These are phyloP conservation scores for Apis florea DNA, from an alignment of 1,140 invertebrate species.

Conservation along the genomic window DNA sequence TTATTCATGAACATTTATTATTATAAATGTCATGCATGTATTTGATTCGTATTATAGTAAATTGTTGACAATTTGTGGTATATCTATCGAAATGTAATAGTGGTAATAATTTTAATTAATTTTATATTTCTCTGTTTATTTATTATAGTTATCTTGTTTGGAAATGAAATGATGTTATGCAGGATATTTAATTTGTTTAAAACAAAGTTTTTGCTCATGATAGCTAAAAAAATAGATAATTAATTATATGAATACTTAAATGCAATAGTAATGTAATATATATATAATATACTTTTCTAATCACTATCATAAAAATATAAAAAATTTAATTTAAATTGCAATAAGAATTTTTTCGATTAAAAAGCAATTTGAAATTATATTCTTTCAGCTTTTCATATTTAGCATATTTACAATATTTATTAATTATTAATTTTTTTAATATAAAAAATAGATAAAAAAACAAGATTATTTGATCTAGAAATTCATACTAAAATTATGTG, in stretches of 20 bases:
- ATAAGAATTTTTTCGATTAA: constrained; percentile 4
- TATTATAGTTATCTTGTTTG: constrained; percentile 23
- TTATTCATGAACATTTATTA: constrained; percentile 15
- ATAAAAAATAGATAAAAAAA: constrained; percentile 4
- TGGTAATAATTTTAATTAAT: constrained; percentile 12
- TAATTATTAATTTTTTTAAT: not conserved
- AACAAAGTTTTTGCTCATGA: constrained; percentile 10
- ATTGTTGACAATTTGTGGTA: not conserved
- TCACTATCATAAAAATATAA: not conserved
- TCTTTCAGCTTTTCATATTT: not conserved
- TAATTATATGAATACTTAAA: constrained; percentile 5
- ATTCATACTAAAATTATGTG: not conserved
- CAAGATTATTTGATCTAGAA: not conserved
- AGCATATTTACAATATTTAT: not conserved
- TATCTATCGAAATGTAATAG: constrained; percentile 1
- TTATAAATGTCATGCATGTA: constrained; percentile 24
- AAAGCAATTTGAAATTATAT: not conserved
- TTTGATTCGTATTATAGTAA: constrained; percentile 24
- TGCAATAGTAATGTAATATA: constrained; percentile 6
- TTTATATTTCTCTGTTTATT: constrained; percentile 29
- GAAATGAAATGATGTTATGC: constrained; percentile 7
- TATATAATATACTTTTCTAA: not conserved
- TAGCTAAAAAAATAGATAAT: constrained; percentile 25
- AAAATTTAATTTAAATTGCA: not conserved
- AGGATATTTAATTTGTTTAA: constrained; percentile 40